phyloP scores from a whole-genome alignment of 2,797 vertebrate species.

The Notolabrus celidotus region DNA sequence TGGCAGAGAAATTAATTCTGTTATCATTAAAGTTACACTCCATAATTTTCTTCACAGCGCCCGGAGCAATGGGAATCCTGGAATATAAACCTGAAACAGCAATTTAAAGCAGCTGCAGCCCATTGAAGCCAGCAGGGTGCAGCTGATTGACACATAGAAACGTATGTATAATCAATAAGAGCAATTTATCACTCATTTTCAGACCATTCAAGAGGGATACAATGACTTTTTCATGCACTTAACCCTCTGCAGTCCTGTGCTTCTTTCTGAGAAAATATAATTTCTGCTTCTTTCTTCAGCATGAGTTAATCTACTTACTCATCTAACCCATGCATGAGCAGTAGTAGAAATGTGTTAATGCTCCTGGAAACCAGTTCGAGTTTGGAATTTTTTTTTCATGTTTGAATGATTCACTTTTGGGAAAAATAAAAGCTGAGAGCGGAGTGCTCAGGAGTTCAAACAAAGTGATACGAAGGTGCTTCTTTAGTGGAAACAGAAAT shows the following conservation, averaged over 20 bases:
- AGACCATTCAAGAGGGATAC: neutral
- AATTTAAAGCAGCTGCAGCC: constrained; percentile 20
- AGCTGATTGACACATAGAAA: constrained; percentile 10
- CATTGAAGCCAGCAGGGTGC: constrained; percentile 12
- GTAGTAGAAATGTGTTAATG: neutral
- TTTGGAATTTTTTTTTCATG: too few species aligned
- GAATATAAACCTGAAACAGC: neutral
- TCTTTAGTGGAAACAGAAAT: too few species aligned
- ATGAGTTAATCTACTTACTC: too few species aligned
- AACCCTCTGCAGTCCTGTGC: neutral
- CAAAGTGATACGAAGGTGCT: too few species aligned
- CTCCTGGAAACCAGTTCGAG: neutral
- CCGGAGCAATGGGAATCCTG: neutral
- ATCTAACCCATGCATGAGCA: too few species aligned
- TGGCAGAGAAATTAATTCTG: constrained; percentile 23
- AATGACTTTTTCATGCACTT: neutral
- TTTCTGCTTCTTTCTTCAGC: neutral
- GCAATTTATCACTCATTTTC: constrained; percentile 22
- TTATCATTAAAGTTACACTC: constrained; percentile 10
- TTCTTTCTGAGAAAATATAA: neutral
- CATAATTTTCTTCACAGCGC: constrained; percentile 9
- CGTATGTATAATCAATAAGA: constrained; percentile 19
- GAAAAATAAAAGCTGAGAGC: too few species aligned
- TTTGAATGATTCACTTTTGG: too few species aligned
- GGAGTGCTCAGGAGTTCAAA: too few species aligned